Percentiles rank a stretch among this genome's conserved stretches.
Evolutionary conservation across 2,888 invertebrate genomes (phyloP).

Genomic region (Pseudococcus viburni): DNA sequence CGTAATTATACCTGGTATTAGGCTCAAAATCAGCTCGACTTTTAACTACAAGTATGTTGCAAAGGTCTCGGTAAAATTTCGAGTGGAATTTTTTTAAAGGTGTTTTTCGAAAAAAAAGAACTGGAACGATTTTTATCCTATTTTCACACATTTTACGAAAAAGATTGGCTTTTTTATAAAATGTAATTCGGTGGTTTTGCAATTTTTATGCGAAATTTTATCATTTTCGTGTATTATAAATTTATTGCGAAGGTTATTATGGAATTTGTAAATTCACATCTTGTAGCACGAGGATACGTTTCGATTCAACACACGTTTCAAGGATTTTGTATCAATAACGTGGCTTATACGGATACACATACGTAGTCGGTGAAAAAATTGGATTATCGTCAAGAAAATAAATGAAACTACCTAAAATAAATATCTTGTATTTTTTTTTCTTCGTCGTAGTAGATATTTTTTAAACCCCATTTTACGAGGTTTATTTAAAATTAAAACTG

Average conservation of each 20-base stretch:
- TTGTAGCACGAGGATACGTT: background rate
- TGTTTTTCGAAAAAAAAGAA: no score
- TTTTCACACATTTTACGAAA: background rate
- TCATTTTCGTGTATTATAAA: background rate
- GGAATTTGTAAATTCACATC: background rate
- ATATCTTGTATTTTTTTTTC: background rate
- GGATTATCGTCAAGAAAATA: background rate
- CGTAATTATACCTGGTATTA: no score
- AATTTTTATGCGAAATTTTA: background rate
- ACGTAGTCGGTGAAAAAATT: background rate
- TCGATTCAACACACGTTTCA: background rate
- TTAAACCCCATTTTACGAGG: background rate
- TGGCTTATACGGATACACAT: conserved; percentile 2
- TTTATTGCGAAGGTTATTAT: background rate
- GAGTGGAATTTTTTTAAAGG: no score
- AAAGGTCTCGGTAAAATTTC: no score
- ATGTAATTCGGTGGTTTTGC: no score
- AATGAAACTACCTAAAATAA: background rate
- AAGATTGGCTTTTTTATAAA: background rate
- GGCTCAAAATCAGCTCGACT: no score
- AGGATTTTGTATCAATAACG: conserved; percentile 11
- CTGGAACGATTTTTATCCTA: no score
- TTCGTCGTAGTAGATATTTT: background rate
- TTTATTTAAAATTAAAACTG: conserved; percentile 19
- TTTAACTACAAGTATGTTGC: no score